Percentiles rank a stretch among this genome's conserved stretches.
Evolutionary conservation across 1,140 invertebrate genomes (phyloP).

Genomic region (Samia ricini): DNA sequence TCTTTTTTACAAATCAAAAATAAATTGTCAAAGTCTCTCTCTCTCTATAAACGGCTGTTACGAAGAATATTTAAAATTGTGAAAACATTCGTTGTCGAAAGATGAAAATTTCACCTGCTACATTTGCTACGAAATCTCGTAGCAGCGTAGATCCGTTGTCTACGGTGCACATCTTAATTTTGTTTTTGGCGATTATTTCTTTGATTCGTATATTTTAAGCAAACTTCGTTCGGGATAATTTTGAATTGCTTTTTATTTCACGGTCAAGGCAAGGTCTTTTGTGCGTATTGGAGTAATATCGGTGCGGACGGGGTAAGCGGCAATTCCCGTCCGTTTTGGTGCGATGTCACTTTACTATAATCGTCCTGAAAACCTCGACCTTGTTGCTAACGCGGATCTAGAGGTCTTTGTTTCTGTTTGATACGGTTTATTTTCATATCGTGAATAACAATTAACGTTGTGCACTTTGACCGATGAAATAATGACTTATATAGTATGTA

Average conservation of each 20-base stretch:
- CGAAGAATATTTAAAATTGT: not conserved
- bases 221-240: not conserved
- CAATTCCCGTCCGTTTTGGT: constrained; percentile 23
- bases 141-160: constrained; percentile 22
- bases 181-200: not conserved
- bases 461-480: not conserved
- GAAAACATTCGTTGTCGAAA: not conserved
- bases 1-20: not conserved
- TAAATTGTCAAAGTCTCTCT: not conserved
- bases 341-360: constrained; percentile 41
- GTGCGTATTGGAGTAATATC: constrained; percentile 25
- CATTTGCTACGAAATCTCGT: constrained; percentile 32
- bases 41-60: not conserved
- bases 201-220: not conserved
- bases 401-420: constrained; percentile 43
- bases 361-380: constrained; percentile 57
- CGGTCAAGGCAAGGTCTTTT: constrained; percentile 65
- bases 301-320: constrained; percentile 17
- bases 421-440: constrained; percentile 22
- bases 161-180: constrained; percentile 11
- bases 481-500: not conserved
- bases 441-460: not conserved
- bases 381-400: constrained; percentile 40
- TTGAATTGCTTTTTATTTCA: constrained; percentile 34
- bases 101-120: constrained; percentile 16